Evolutionary conservation across 1,140 invertebrate genomes (phyloP), one percentile per base, ranked within the genome.

Genomic region (Leptinotarsa undecemlineata): DNA sequence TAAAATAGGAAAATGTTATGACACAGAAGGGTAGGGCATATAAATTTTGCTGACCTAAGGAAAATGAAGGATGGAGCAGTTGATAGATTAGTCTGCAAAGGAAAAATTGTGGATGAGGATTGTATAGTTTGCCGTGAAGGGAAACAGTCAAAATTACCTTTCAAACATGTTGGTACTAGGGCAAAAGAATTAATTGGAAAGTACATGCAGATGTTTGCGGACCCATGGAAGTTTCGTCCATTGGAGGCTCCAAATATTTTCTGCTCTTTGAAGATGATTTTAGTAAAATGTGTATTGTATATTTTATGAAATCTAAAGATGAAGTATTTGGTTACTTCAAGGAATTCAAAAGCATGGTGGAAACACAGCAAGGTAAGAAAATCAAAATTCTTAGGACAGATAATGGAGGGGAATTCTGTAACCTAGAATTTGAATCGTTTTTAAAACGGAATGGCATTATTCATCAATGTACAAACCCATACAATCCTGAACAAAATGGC

Each of bases 401-500:
- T 57, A 68, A 77, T 71, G 79, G 79, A 51, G 60, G 66, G 2
- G 82, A 85, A 79, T 84, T 81, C 74, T 75, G 67, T 17, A 74
- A 20, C 33, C 74, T 48, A 62, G 67, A 80, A 42, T 78, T 84
- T 51, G 74, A 78, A 68, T 68, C 76, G 19, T 84, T 76, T 75
- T 78, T 75, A 19, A 74, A 78, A 74, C 26, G 74, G 21, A 71
- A 68, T 73, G 82, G 81, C 48, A 82, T 83, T n/a, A 63, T 73
- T 60, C 48, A 74, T 42, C 73, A 80, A 73, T 74, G 71, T 71
- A 82, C 76, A 19, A 77, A 80, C 20, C 68, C 75, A 5, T 84
- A 87, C 66, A 81, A 82, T 17, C 82, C 86, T 68, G 71, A 85
- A 74, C 83, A 85, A 72, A 88, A 88, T 81, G 85, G 84, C n/a